Percentiles rank a stretch among this genome's conserved stretches.
phyloP scores from a whole-genome alignment of 2,888 invertebrate genomes.

The Nyleta sp. region DNA sequence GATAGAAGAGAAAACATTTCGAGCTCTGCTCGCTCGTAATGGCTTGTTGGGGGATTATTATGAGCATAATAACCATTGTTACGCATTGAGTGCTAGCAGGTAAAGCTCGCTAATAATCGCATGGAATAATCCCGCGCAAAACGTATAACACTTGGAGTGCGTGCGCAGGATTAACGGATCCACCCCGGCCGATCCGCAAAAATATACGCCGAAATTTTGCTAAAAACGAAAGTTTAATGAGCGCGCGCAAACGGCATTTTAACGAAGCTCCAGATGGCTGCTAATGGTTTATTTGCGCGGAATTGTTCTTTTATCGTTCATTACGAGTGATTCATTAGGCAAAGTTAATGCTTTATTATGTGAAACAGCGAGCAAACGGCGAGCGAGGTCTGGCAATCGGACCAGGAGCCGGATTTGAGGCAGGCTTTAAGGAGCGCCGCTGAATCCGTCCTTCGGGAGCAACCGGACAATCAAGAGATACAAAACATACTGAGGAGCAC shows the following conservation, averaged over 20 bases:
- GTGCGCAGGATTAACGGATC: slow-evolving; percentile 13
- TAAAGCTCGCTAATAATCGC: slow-evolving; percentile 63
- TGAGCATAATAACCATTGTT: slow-evolving; percentile 72
- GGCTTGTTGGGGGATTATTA: slow-evolving; percentile 74
- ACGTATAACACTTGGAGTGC: slow-evolving; percentile 15
- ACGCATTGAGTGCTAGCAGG: slow-evolving; percentile 75
- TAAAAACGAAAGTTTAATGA: too few species aligned
- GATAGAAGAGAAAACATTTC: slow-evolving; percentile 73
- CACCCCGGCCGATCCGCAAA: too few species aligned
- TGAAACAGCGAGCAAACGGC: slow-evolving; percentile 72
- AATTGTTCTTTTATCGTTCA: slow-evolving; percentile 14
- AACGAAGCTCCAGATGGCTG: too few species aligned
- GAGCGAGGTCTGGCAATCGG: slow-evolving; percentile 73
- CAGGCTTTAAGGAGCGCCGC: slow-evolving; percentile 73
- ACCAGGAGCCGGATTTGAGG: slow-evolving; percentile 70
- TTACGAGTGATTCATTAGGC: slow-evolving; percentile 7
- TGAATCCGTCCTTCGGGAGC: slow-evolving; percentile 69
- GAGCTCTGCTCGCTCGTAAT: slow-evolving; percentile 70
- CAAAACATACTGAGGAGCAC: slow-evolving; percentile 74
- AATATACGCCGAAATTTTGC: too few species aligned
- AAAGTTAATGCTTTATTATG: slow-evolving; percentile 18
- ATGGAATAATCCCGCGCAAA: slow-evolving; percentile 27
- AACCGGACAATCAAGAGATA: slow-evolving; percentile 72
- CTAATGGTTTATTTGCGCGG: not conserved
- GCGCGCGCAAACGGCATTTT: too few species aligned